phyloP scores from a whole-genome alignment of 2,113 vertebrate genomes.

The Ondatra zibethicus region DNA sequence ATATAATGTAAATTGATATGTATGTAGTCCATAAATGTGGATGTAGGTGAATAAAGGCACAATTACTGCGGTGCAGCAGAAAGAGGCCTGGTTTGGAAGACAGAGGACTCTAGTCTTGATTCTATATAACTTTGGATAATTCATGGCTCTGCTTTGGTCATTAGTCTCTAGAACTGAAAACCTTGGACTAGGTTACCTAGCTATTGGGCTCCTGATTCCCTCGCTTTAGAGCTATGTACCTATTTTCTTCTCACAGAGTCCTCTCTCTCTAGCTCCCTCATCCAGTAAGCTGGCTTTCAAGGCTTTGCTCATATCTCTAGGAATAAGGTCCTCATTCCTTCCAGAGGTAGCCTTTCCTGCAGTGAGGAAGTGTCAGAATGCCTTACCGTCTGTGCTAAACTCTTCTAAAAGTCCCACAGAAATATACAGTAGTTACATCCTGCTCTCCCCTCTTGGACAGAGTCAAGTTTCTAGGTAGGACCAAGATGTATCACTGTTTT shows the following conservation, averaged over 20 bases:
- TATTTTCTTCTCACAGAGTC: neutral
- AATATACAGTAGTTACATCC: neutral
- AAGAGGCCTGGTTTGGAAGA: neutral
- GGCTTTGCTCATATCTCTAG: neutral
- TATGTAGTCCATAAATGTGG: neutral
- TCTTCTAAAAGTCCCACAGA: conserved; percentile 31
- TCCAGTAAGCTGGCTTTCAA: neutral
- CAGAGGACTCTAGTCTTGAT: neutral
- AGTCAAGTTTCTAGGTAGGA: conserved; percentile 20
- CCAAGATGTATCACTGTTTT: neutral
- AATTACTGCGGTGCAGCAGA: neutral
- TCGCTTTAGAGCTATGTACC: neutral
- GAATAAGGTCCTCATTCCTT: neutral
- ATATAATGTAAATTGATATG: neutral
- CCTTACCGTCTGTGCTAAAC: neutral
- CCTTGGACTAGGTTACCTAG: neutral
- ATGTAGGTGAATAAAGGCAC: neutral
- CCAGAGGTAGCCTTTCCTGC: neutral
- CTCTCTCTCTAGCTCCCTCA: neutral
- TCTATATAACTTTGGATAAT: neutral
- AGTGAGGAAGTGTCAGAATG: neutral
- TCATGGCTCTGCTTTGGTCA: neutral
- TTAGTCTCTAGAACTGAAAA: conserved; percentile 37
- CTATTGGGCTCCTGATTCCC: neutral
- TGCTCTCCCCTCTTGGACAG: neutral